These are phyloP conservation scores for Istiophorus platypterus DNA, from an alignment of 2,113 vertebrate species.

Conservation along the genomic window DNA sequence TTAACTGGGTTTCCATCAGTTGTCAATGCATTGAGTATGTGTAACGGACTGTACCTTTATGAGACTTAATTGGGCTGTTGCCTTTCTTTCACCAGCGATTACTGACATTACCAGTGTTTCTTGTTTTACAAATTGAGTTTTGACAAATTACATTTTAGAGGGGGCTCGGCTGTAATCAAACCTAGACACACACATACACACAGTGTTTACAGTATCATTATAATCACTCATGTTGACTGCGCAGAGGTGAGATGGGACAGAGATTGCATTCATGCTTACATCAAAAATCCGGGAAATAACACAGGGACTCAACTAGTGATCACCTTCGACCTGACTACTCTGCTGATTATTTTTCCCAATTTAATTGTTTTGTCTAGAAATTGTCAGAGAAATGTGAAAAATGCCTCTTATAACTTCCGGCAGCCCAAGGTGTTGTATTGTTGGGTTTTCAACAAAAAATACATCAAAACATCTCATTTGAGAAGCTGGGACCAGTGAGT, in stretches of 20 bases:
- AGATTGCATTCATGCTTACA: too few relatives aligned
- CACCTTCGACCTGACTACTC: not conserved
- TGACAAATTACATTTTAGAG: not conserved
- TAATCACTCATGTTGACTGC: not conserved
- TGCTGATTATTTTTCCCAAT: not conserved
- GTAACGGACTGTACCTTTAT: slow-evolving; percentile 20
- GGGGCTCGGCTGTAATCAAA: slow-evolving; percentile 10
- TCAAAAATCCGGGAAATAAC: too few relatives aligned
- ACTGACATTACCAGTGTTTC: not conserved
- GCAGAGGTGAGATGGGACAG: not conserved
- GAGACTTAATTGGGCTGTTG: slow-evolving; percentile 23
- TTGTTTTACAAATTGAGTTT: slow-evolving; percentile 33
- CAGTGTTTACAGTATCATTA: not conserved
- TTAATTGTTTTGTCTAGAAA: too few relatives aligned
- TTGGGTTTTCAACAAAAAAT: too few relatives aligned
- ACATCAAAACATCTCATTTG: too few relatives aligned
- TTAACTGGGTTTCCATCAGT: not conserved
- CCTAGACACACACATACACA: not conserved
- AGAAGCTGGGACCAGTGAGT: too few relatives aligned
- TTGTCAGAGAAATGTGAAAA: too few relatives aligned
- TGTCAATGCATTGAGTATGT: not conserved
- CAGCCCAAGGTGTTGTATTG: too few relatives aligned
- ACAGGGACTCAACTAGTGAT: not conserved
- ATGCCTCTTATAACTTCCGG: too few relatives aligned
- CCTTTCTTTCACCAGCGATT: slow-evolving; percentile 1